phyloP scores from a whole-genome alignment of 2,113 vertebrate genomes.

The Mustelus asterias region DNA sequence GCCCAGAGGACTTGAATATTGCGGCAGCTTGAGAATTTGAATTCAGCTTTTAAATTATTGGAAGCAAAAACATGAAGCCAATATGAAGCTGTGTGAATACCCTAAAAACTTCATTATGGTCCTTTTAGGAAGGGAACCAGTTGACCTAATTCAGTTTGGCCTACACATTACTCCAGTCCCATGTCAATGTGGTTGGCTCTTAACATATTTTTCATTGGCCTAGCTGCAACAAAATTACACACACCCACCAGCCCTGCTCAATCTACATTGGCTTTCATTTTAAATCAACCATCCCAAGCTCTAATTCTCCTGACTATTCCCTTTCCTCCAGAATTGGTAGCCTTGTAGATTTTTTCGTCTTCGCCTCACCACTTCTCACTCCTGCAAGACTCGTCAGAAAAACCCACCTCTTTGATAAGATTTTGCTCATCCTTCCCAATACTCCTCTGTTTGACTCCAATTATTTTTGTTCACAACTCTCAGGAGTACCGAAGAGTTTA shows the following conservation, averaged over 20 bases:
- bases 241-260: not conserved
- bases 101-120: too few relatives aligned
- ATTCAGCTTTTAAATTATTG: not conserved
- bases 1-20: too few relatives aligned
- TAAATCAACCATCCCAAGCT: not conserved
- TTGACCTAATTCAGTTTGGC: not conserved
- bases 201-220: not conserved
- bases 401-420: not conserved
- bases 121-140: too few relatives aligned
- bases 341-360: not conserved
- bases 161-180: too few relatives aligned
- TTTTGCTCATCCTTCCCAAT: not conserved
- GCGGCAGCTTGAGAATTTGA: not conserved
- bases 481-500: not conserved
- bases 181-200: not conserved
- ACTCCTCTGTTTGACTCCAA: not conserved
- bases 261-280: not conserved
- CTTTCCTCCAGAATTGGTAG: not conserved
- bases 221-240: not conserved
- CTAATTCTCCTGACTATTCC: not conserved
- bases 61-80: not conserved
- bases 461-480: not conserved
- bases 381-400: too few relatives aligned
- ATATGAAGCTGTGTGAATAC: not conserved
- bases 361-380: not conserved